phyloP scores from a whole-genome alignment of 2,113 vertebrate genomes.

The Athene cunicularia region DNA sequence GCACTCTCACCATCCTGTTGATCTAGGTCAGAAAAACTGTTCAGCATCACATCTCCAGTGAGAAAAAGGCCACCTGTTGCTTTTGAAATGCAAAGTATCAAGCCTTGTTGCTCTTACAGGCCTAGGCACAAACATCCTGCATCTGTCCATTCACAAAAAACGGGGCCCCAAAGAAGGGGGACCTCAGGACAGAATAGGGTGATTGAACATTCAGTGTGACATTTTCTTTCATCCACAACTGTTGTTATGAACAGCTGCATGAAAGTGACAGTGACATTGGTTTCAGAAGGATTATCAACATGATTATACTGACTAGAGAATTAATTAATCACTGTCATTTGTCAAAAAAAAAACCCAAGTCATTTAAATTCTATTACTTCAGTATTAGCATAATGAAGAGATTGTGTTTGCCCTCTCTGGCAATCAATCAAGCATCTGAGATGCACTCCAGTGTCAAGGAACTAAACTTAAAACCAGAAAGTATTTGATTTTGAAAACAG shows the following conservation, averaged over 20 bases:
- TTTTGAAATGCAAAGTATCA: background rate
- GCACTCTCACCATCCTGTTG: accelerated
- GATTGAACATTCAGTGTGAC: background rate
- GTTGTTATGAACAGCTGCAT: background rate
- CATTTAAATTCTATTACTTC: slow-evolving; percentile 47
- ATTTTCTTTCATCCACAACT: background rate
- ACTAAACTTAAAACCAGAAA: background rate
- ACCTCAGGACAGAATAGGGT: background rate
- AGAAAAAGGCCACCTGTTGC: background rate
- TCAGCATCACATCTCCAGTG: background rate
- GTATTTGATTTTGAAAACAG: background rate
- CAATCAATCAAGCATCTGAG: slow-evolving; percentile 44
- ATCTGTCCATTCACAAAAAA: background rate
- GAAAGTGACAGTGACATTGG: background rate
- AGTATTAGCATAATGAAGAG: slow-evolving; percentile 63
- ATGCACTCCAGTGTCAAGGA: slow-evolving; percentile 13
- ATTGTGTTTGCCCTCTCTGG: slow-evolving; percentile 27
- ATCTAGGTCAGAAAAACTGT: background rate
- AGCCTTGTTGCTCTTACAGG: background rate
- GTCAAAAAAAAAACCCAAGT: slow-evolving; percentile 13
- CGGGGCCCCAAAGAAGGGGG: accelerated
- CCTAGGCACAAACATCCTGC: background rate
- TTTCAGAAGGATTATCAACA: slow-evolving; percentile 31
- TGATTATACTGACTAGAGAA: slow-evolving; percentile 45
- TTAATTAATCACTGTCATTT: slow-evolving; percentile 58